Base-by-base conservation (phyloP, 2,797 vertebrate species). In the Dipus sagitta region DNA sequence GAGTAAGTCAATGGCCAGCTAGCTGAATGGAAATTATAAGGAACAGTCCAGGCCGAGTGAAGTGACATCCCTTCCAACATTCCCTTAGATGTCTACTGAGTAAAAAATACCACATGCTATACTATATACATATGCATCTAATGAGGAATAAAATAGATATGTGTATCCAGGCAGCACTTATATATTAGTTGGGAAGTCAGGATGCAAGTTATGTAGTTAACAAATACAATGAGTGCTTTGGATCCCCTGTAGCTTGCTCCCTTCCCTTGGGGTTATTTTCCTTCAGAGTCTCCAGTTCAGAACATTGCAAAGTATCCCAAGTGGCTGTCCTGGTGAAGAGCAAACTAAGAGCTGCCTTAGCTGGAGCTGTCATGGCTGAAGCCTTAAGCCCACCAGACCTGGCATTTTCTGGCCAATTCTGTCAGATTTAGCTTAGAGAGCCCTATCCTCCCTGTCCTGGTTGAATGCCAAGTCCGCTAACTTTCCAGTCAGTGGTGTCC, bases 221-320 rank as follows among this genome's bases (percentile, higher is more conserved):
- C 60, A 28, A 79, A 34, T 26, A 17, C 23, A 68, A 68, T 1
- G 0, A 79, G 34, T 13, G 74, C 65, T 74, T 54, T 65, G 62
- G 92, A 81, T 75, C 14, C 81, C 42, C 20, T 67, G 84, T 17
- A 38, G 54, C 54, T 58, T 58, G 54, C 13, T 17, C 54, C 54
- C 54, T 58, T 58, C 47, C 34, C 60, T 64, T 58, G 28, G 38
- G 81, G 77, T 71, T 52, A 67, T 62, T 92, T 94, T 87, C 87
- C 78, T 87, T 92, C 2, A 10, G 71, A 95, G 85, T 96, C 86
- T 96, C 89, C 89, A 84, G 30, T 93, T 93, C 65, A 52, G 90
- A 70, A 72, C 87, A 80, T 87, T 95, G 95, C 54, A 95, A 96
- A 79, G 70, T 28, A 1, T 76, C 92, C 94, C 97, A 97, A 79